A percentile compares a stretch with the other conserved stretches of the same genome.
Conservation (phyloP, 1,140 invertebrate species). For the Proctacanthus coquilletti region DNA sequence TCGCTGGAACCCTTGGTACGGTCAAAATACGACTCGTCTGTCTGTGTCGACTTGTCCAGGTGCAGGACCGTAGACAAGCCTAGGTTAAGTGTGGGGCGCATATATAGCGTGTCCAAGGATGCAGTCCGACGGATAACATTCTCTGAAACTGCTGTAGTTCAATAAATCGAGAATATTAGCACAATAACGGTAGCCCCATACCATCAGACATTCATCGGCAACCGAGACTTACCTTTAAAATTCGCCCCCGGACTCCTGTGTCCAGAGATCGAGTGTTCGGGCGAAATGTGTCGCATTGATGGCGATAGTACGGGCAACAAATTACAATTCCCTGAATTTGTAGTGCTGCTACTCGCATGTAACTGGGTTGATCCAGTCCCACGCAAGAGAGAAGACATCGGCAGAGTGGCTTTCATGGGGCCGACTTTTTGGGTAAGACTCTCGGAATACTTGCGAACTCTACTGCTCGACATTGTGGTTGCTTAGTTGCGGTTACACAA, state of each 20-base stretch:
- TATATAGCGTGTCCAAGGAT: slow-evolving; percentile 58
- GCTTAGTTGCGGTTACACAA: no score
- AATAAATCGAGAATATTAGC: slow-evolving; percentile 38
- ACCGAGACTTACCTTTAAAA: slow-evolving; percentile 41
- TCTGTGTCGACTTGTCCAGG: slow-evolving; percentile 61
- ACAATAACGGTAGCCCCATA: not conserved
- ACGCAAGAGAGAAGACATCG: slow-evolving; percentile 51
- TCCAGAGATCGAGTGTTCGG: slow-evolving; percentile 48
- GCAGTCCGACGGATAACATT: slow-evolving; percentile 55
- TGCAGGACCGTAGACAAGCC: slow-evolving; percentile 31
- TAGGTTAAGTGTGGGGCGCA: not conserved
- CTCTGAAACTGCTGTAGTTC: slow-evolving; percentile 28
- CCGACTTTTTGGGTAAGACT: slow-evolving; percentile 49
- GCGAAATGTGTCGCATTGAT: slow-evolving; percentile 45
- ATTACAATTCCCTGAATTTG: no score
- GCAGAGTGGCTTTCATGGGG: slow-evolving; percentile 55
- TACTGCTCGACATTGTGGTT: no score
- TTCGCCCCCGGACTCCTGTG: slow-evolving; percentile 54
- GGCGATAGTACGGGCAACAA: slow-evolving; percentile 40
- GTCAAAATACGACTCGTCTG: slow-evolving; percentile 4
- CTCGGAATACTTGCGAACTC: slow-evolving; percentile 50
- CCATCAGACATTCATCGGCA: not conserved
- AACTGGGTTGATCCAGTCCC: no score
- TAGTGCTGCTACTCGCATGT: slow-evolving; percentile 44
- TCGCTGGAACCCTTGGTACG: not conserved